A percentile compares a stretch with the other conserved stretches of the same genome.
Evolutionary conservation across 2,888 invertebrate species (phyloP).

Genomic region (Limnephilus rhombicus): DNA sequence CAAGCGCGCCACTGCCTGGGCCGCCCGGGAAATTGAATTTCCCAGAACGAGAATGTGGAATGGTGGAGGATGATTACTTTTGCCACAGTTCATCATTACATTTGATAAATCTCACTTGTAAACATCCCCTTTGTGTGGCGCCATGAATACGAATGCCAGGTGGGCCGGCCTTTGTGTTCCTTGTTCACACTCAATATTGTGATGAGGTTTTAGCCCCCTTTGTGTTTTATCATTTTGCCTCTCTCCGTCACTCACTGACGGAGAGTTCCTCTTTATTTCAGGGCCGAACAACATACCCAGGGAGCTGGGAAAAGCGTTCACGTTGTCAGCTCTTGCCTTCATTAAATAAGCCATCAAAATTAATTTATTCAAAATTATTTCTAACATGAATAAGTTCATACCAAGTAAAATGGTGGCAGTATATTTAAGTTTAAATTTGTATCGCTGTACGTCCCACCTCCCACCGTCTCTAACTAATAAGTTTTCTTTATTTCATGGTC

Average conservation of each 20-base stretch:
- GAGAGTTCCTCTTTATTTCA: slow-evolving; percentile 22
- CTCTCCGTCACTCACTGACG: slow-evolving; percentile 10
- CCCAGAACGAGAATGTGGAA: slow-evolving; percentile 38
- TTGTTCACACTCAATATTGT: slow-evolving; percentile 22
- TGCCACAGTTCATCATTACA: slow-evolving; percentile 57
- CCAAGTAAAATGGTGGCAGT: neutral
- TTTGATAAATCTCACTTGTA: slow-evolving; percentile 48
- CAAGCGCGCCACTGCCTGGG: slow-evolving; percentile 27
- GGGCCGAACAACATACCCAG: neutral
- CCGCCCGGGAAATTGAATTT: slow-evolving; percentile 39
- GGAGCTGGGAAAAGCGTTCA: neutral
- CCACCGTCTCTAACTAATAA: neutral
- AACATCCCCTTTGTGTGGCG: slow-evolving; percentile 42
- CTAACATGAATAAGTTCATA: neutral
- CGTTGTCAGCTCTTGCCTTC: neutral
- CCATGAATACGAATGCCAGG: slow-evolving; percentile 29
- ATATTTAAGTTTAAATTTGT: neutral
- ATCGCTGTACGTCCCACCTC: too few species aligned
- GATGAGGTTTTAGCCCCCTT: slow-evolving; percentile 24
- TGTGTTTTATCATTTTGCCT: slow-evolving; percentile 15
- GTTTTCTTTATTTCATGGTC: too few species aligned
- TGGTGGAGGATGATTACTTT: slow-evolving; percentile 55
- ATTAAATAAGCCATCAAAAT: neutral
- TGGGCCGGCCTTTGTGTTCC: slow-evolving; percentile 25
- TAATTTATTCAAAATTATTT: neutral